Evolutionary conservation across 2,113 vertebrate genomes (phyloP).

Genomic region (Ranitomeya variabilis): DNA sequence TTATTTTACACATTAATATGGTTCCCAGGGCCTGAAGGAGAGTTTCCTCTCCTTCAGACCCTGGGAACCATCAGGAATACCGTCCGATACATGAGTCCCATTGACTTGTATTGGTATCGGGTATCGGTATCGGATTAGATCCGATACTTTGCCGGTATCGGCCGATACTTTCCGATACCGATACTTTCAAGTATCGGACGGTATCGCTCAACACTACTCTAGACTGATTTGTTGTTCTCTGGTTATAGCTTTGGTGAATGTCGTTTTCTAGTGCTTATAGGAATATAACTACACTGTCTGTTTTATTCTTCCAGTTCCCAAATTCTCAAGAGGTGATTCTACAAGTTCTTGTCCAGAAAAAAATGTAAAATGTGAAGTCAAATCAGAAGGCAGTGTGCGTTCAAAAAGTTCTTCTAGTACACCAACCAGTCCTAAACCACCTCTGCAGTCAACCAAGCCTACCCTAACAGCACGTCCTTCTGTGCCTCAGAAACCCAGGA

Average conservation of each 20-base stretch:
- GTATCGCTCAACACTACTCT: no score
- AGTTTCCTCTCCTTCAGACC: no score
- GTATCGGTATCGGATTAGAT: no score
- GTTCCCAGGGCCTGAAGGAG: no score
- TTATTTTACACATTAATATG: no score
- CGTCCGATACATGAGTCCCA: no score
- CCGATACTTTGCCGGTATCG: no score
- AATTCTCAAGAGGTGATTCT: constrained; percentile 72
- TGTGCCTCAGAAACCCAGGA: constrained; percentile 87
- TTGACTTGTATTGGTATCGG: no score
- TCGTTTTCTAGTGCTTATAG: not conserved
- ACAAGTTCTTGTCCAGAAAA: constrained; percentile 74
- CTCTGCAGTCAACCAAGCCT: constrained; percentile 82
- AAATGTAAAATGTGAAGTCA: constrained; percentile 74
- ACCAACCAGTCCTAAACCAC: constrained; percentile 81
- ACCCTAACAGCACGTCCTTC: constrained; percentile 78
- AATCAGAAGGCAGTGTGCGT: constrained; percentile 74
- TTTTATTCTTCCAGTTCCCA: constrained; percentile 69
- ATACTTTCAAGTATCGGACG: no score
- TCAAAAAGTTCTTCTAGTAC: constrained; percentile 72
- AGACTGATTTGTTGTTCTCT: no score
- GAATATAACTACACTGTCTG: not conserved
- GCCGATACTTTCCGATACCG: no score
- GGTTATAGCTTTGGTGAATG: not conserved
- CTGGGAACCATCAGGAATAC: no score